Conservation (phyloP, 2,888 invertebrate genomes). For the Mesochorus sp. region DNA sequence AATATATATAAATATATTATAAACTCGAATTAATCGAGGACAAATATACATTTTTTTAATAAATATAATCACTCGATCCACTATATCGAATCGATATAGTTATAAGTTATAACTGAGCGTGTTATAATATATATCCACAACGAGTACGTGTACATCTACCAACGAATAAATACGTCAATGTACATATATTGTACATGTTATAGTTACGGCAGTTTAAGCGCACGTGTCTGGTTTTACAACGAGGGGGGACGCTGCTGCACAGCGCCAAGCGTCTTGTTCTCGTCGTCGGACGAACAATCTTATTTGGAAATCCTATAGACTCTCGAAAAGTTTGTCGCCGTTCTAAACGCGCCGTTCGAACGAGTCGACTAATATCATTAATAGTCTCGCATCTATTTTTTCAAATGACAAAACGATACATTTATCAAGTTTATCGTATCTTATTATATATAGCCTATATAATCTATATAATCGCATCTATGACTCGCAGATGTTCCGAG, state of each 20-base stretch:
- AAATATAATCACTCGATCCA: too few species aligned
- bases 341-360: neutral
- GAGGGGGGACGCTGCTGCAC: too few species aligned
- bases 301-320: slow-evolving; percentile 33
- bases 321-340: slow-evolving; percentile 53
- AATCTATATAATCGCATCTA: slow-evolving; percentile 35
- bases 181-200: slow-evolving; percentile 5
- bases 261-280: slow-evolving; percentile 18
- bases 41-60: too few species aligned
- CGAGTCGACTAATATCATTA: slow-evolving; percentile 27
- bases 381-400: neutral
- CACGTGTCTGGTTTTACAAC: slow-evolving; percentile 58
- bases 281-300: slow-evolving; percentile 19
- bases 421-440: neutral
- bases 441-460: neutral
- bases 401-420: neutral
- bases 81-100: too few species aligned
- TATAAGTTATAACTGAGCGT: slow-evolving; percentile 56
- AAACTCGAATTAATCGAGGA: too few species aligned
- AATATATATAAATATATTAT: too few species aligned
- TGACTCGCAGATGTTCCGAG: slow-evolving; percentile 83
- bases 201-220: slow-evolving; percentile 54
- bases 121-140: neutral
- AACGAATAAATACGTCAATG: neutral
- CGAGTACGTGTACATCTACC: neutral